Evolutionary conservation across 2,797 vertebrate species (phyloP), one percentile per base, ranked within the genome.

Genomic region (Orestias chungarensis): DNA sequence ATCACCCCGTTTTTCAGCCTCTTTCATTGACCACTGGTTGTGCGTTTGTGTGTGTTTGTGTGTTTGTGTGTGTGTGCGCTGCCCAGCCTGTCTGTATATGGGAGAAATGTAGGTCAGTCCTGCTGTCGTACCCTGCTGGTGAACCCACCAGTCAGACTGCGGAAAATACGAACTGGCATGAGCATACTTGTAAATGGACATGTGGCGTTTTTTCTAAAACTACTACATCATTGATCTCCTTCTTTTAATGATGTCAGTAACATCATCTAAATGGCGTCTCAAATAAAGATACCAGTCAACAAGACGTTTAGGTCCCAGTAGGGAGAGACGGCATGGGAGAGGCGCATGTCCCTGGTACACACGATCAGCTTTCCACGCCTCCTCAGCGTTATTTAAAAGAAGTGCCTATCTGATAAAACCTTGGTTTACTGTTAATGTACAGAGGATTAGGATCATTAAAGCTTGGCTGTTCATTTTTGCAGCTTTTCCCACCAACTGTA

Each of bases 101-200:
- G 68, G 47, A 75, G 64, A 86, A 92, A 93, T 93, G 86, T 94
- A 94, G 94, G 94, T 94, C 94, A 94, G 86, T 81, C 83, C 81
- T 88, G 88, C 83, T 85, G 85, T 74, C 85, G 72, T 87, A 81
- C 67, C 88, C 89, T 43, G 68, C 80, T 73, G 84, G 71, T 91
- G 90, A 92, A 92, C 88, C 90, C 85, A 81, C 72, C 66, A 87
- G 85, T 89, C 76, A 84, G 64, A 68, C 70, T 75, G 67, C 69
- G 70, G 85, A 85, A 86, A 82, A 84, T 82, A 65, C 71, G 50
- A 87, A 75, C 59, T 87, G 83, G 82, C 85, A 80, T 80, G 75
- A 67, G 70, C 66, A 57, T 67, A 23, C 69, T 71, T 47, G 2
- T 64, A 75, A 47, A 68, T 64, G 66, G 72, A 57, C 38, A 20